Base-by-base conservation (phyloP, 2,888 invertebrate genomes). In the Microchrysa polita region DNA sequence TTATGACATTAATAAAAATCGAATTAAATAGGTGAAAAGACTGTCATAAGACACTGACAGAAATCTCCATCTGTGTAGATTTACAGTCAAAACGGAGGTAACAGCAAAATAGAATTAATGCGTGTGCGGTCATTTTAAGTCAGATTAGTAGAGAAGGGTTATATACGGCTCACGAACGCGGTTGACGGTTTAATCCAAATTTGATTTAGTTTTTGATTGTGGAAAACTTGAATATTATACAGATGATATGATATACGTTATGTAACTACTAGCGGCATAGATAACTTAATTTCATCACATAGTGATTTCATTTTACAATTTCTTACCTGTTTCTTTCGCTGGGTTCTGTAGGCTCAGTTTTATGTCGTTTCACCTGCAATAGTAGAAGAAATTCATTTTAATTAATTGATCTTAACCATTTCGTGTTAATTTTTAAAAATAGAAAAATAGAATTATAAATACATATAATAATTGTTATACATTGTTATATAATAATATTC, bases 361-460 rank as follows among this genome's bases (percentile, higher is more conserved):
- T 87, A 79, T 90, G 87, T 84, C 91, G 88, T 86, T 91, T 91
- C 84, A 91, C 90, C 91, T 91, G 88, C 61, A 90, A 90, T 44
- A 48, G 27, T 27, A 55, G 9, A 18, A 2, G 7, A 34, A 34
- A 7, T 34, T 34, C 4, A 34, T 34, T 2, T n/a, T n/a, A n/a
- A n/a, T n/a, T 34, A 34, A 34, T 34, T 34, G 27, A 34, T 34
- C n/a, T n/a, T n/a, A n/a, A n/a, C n/a, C n/a, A n/a, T n/a, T n/a
- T n/a, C n/a, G n/a, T n/a, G n/a, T n/a, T n/a, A n/a, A n/a, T n/a
- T n/a, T n/a, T n/a, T n/a, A n/a, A n/a, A n/a, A n/a, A n/a, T n/a
- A n/a, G n/a, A n/a, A n/a, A n/a, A n/a, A n/a, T n/a, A n/a, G n/a
- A n/a, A n/a, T n/a, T n/a, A n/a, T n/a, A n/a, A n/a, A n/a, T n/a